These are phyloP conservation scores for Myotis pilosus DNA, from an alignment of 2,797 vertebrate genomes.

Conservation along the genomic window DNA sequence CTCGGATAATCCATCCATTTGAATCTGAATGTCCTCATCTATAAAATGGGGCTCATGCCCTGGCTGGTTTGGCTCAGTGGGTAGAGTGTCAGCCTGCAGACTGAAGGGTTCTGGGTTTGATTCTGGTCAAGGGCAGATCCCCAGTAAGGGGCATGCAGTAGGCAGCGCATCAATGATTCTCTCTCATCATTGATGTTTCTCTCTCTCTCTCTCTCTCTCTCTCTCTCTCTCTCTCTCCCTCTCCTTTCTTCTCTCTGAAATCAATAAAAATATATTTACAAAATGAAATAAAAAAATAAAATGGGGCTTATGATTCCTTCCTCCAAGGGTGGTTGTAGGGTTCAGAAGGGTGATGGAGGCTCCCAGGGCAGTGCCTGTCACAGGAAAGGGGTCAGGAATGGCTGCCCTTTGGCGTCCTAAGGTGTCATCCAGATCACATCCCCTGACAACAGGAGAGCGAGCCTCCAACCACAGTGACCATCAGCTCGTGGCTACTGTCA, in stretches of 20 bases:
- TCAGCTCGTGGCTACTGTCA: background rate
- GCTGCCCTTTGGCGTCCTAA: background rate
- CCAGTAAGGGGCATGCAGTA: no score
- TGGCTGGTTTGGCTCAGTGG: no score
- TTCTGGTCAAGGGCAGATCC: no score
- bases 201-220: no score
- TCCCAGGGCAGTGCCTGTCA: background rate
- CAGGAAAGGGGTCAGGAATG: background rate
- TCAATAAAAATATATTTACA: no score
- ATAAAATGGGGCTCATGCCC: background rate
- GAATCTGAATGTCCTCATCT: background rate
- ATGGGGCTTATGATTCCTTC: background rate
- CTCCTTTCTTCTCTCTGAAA: no score
- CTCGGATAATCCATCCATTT: background rate
- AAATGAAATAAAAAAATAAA: background rate
- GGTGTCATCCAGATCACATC: background rate
- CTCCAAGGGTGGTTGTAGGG: background rate
- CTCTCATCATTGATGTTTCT: no score
- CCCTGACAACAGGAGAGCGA: background rate
- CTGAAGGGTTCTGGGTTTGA: no score
- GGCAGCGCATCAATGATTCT: no score
- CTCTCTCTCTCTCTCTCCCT: no score
- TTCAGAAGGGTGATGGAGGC: background rate
- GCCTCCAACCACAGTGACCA: background rate
- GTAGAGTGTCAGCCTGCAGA: no score